A percentile compares a stretch with the other conserved stretches of the same genome.
Conservation (phyloP, 2,888 invertebrate species). For the Thymelicus lineola region DNA sequence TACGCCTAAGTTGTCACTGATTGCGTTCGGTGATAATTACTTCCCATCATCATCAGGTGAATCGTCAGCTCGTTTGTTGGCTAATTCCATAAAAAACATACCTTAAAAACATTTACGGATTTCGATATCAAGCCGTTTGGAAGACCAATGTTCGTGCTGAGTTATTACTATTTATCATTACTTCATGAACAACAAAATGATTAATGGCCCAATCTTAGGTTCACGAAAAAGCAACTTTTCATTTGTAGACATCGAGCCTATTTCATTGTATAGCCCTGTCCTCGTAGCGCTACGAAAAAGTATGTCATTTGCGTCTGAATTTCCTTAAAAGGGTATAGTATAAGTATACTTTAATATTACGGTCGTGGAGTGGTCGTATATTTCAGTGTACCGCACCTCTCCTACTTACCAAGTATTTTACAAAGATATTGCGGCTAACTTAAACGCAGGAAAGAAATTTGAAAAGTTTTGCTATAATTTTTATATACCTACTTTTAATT, state of each 20-base stretch:
- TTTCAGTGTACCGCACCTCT: not conserved
- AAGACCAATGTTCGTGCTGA: no score
- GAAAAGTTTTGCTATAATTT: no score
- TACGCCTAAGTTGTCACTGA: no score
- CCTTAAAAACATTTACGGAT: no score
- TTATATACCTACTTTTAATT: no score
- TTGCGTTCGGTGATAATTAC: no score
- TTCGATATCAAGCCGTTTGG: no score
- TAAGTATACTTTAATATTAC: constrained; percentile 3
- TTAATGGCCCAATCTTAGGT: not conserved
- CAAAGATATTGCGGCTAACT: not conserved
- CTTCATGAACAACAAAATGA: not conserved
- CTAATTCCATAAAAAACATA: no score
- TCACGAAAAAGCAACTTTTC: not conserved
- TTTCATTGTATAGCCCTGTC: constrained; percentile 3
- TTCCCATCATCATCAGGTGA: no score
- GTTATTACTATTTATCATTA: not conserved
- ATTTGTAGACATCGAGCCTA: not conserved
- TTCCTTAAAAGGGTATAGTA: constrained; percentile 5
- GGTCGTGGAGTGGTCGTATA: constrained; percentile 6
- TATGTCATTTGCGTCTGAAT: constrained; percentile 6
- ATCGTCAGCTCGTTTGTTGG: no score
- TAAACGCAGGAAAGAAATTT: no score
- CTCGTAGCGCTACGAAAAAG: constrained; percentile 4
- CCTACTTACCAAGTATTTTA: not conserved